phyloP scores from a whole-genome alignment of 2,113 vertebrate genomes.

The Rhegmatorhina hoffmannsi region DNA sequence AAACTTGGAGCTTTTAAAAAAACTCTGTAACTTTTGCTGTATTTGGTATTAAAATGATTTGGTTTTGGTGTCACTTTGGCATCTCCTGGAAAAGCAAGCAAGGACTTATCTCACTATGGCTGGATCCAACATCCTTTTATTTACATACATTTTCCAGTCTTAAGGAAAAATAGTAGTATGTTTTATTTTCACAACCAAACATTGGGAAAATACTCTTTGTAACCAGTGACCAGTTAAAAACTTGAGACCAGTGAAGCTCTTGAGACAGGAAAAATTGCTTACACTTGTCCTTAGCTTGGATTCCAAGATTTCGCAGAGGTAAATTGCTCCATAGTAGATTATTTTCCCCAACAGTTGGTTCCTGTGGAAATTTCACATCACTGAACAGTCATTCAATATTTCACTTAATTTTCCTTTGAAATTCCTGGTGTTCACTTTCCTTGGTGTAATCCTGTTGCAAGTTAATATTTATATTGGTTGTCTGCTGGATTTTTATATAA shows the following conservation, averaged over 20 bases:
- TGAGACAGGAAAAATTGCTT: neutral
- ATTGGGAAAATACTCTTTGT: neutral
- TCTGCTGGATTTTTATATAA: neutral
- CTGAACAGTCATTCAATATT: neutral
- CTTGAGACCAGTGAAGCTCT: neutral
- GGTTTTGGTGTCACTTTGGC: neutral
- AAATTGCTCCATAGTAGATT: neutral
- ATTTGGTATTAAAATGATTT: neutral
- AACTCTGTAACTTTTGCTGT: neutral
- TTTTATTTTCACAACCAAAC: neutral
- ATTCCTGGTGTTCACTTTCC: neutral
- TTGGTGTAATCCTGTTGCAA: neutral
- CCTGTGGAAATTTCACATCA: neutral
- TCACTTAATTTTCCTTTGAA: neutral
- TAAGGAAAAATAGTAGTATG: neutral
- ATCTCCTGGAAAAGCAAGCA: neutral
- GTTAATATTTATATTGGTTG: neutral
- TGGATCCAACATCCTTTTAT: rapidly evolving
- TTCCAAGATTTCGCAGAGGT: neutral
- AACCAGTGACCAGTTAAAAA: neutral
- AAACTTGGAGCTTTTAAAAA: neutral
- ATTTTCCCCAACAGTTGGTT: neutral
- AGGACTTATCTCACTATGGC: rapidly evolving
- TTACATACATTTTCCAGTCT: neutral
- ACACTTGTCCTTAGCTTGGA: neutral